Evolutionary conservation across 2,888 invertebrate genomes (phyloP), one percentile per base, ranked within the genome.

Genomic region (Heliconius cydno): DNA sequence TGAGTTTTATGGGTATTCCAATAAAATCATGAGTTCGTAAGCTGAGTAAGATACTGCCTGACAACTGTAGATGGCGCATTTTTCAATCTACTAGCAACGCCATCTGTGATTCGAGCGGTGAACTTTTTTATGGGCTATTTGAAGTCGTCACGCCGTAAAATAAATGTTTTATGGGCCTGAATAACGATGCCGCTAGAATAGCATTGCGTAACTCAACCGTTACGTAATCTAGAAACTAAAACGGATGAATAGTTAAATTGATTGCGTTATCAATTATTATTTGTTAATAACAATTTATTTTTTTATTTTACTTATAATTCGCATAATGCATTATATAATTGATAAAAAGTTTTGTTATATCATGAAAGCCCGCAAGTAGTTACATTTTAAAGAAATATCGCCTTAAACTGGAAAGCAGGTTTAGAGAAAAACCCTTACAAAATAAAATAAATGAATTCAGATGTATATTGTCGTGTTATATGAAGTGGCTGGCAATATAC

Each of bases 91-190:
- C 83, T 80, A 71, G 78, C 85, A 86, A 85, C 91, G 95, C 94
- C 95, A 95, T 95, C 95, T 95, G 91, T 93, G 91, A 88, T 87
- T 84, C 81, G 85, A 82, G 82, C 81, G 63, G 82, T 83, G 90
- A 94, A 95, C 90, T 90, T 92, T 93, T 94, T 94, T 93, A 93
- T 89, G 91, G 89, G 91, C 89, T 87, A 90, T 92, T 92, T 90
- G 89, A 89, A 90, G 89, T 92, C 90, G 88, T 88, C 92, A 92
- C 92, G 83, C 92, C 93, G 91, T 94, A 93, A 94, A 93, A 87
- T 90, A 87, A 88, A 91, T 92, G 90, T 88, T 94, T 94, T 93
- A 94, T 90, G 90, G 86, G 84, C 85, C 89, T 92, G 90, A 87
- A 85, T 88, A 94, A 60, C 60, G 60, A 93, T 92, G 94, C 88